Conservation (phyloP, 2,113 vertebrate species). For the Tupaia tana region DNA sequence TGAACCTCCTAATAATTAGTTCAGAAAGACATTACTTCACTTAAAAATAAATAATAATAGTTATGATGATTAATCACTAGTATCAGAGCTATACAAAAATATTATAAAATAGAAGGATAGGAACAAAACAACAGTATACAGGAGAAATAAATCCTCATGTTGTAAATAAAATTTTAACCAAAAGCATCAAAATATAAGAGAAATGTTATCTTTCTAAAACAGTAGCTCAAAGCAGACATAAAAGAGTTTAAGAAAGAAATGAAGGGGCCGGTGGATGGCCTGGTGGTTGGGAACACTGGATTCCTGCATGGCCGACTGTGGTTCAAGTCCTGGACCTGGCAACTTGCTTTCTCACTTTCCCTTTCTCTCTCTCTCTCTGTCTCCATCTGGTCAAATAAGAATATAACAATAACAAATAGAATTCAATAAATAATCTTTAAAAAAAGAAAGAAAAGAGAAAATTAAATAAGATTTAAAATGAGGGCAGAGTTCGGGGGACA, state of each 20-base stretch:
- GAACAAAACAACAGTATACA: background rate
- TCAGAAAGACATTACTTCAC: background rate
- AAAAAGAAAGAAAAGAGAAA: background rate
- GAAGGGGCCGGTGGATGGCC: no score
- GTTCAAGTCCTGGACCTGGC: no score
- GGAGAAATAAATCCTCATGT: background rate
- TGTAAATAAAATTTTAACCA: background rate
- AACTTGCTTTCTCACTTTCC: no score
- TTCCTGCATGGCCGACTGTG: no score
- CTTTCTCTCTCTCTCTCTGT: no score
- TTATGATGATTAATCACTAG: background rate
- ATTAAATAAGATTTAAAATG: background rate
- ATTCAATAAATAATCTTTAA: no score
- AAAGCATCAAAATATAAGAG: background rate
- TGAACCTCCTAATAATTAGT: background rate
- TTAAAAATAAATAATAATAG: background rate
- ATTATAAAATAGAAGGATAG: background rate
- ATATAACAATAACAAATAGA: no score
- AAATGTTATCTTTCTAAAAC: background rate
- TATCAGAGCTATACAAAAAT: background rate
- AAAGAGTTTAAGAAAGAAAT: background rate
- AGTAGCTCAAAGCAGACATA: conserved; percentile 5
- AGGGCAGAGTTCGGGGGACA: background rate
- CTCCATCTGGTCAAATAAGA: no score
- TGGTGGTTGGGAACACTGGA: no score